Percentiles rank a stretch among this genome's conserved stretches.
These are phyloP conservation scores for Ophioninae sp. DNA, from an alignment of 2,888 invertebrate species.

Conservation along the genomic window DNA sequence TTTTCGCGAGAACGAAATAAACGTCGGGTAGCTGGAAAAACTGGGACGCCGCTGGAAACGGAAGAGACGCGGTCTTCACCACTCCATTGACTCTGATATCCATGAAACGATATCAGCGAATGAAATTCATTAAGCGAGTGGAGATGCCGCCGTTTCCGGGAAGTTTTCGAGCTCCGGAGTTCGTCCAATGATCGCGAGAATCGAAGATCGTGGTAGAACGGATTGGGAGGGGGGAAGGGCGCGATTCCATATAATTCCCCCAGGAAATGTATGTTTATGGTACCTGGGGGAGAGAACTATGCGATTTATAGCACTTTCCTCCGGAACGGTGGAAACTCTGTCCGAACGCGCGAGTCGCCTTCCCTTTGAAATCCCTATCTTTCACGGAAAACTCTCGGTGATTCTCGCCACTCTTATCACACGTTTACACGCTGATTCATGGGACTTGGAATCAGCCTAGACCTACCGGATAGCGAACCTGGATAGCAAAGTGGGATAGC, in stretches of 20 bases:
- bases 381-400: conserved; percentile 52
- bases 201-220: neutral
- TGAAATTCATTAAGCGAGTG: conserved; percentile 65
- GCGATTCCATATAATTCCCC: conserved; percentile 45
- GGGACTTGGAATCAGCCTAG: conserved; percentile 16
- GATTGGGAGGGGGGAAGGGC: conserved; percentile 36
- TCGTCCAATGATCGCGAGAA: conserved; percentile 1
- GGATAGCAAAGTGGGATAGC: neutral
- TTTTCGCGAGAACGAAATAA: conserved; percentile 18
- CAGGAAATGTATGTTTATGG: conserved; percentile 57
- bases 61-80: conserved; percentile 24
- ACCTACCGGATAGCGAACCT: neutral
- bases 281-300: conserved; percentile 50
- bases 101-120: conserved; percentile 63
- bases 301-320: conserved; percentile 66
- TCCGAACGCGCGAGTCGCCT: conserved; percentile 25
- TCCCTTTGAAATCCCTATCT: conserved; percentile 55
- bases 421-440: conserved; percentile 40
- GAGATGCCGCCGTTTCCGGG: conserved; percentile 29
- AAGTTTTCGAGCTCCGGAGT: conserved; percentile 46
- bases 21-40: conserved; percentile 24
- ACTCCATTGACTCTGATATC: conserved; percentile 64
- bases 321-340: conserved; percentile 38
- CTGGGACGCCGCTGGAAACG: conserved; percentile 17
- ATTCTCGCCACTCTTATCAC: conserved; percentile 56